These are phyloP conservation scores for Anoplolepis gracilipes DNA, from an alignment of 1,140 invertebrate genomes.

Conservation along the genomic window DNA sequence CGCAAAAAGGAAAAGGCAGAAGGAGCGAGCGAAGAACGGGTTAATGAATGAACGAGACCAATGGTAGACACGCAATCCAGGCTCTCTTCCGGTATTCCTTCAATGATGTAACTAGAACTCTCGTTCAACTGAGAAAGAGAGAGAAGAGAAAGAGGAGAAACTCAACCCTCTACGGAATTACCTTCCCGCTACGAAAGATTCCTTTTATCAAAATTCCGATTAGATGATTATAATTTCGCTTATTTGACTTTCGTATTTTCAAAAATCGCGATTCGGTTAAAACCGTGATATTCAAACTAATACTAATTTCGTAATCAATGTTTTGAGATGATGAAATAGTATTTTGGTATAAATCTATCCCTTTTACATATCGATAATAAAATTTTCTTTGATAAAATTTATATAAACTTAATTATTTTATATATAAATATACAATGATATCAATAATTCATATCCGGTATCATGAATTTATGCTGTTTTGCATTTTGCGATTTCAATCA, in stretches of 20 bases:
- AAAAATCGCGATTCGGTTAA: background rate
- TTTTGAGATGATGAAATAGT: background rate
- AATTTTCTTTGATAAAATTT: background rate
- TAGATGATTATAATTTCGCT: background rate
- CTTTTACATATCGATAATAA: background rate
- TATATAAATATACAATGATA: background rate
- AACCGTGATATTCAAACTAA: background rate
- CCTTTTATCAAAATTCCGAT: slow-evolving; percentile 6
- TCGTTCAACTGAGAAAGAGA: slow-evolving; percentile 13
- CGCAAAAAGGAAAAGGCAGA: slow-evolving; percentile 32
- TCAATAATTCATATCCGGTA: background rate
- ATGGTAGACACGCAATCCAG: slow-evolving; percentile 38
- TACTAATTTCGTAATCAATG: background rate
- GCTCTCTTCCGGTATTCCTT: slow-evolving; percentile 62
- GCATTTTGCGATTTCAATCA: background rate
- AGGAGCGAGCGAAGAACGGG: slow-evolving; percentile 7
- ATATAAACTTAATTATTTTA: background rate
- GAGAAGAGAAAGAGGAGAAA: background rate
- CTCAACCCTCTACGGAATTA: background rate
- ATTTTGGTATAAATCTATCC: too few relatives aligned
- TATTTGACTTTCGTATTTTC: background rate
- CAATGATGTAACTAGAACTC: slow-evolving; percentile 36
- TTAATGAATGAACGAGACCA: slow-evolving; percentile 71
- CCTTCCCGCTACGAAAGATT: background rate
- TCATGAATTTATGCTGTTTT: background rate